Conservation (phyloP, 2,797 vertebrate genomes). For the Xenopus petersii region DNA sequence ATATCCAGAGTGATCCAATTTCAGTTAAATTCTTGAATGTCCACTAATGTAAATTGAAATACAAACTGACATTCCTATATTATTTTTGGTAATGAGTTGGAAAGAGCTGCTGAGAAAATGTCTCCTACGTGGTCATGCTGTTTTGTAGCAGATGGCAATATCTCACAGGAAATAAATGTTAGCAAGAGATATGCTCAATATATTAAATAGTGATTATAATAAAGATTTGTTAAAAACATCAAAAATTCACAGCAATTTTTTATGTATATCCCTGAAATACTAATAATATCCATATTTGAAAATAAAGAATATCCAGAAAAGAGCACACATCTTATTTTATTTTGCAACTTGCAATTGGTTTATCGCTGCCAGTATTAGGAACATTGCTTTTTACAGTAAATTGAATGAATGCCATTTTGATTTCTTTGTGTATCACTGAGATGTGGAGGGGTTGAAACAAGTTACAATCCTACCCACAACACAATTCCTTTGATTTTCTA, state of each 20-base stretch:
- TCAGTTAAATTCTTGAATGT: conserved; percentile 15
- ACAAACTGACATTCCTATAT: conserved; percentile 30
- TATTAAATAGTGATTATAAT: conserved; percentile 25
- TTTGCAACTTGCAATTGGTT: no score
- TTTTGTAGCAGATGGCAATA: conserved; percentile 38
- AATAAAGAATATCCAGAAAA: no score
- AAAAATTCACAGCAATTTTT: conserved; percentile 7
- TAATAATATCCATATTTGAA: no score
- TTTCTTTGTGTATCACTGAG: no score
- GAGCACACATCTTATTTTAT: no score
- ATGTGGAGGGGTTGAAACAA: no score
- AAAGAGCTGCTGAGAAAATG: conserved; percentile 23
- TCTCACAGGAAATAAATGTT: conserved; percentile 21
- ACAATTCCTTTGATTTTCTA: no score
- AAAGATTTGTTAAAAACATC: conserved; percentile 32
- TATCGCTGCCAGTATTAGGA: no score
- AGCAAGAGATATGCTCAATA: conserved; percentile 15
- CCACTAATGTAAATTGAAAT: conserved; percentile 36
- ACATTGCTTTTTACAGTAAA: no score
- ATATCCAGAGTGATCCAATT: conserved; percentile 22
- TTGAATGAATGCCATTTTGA: no score
- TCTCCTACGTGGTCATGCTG: conserved; percentile 21
- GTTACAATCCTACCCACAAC: no score
- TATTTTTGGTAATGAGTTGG: conserved; percentile 42
- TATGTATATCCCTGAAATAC: conserved; percentile 1